Base-by-base conservation (phyloP, 2,113 vertebrate species). In the Catagonus wagneri region DNA sequence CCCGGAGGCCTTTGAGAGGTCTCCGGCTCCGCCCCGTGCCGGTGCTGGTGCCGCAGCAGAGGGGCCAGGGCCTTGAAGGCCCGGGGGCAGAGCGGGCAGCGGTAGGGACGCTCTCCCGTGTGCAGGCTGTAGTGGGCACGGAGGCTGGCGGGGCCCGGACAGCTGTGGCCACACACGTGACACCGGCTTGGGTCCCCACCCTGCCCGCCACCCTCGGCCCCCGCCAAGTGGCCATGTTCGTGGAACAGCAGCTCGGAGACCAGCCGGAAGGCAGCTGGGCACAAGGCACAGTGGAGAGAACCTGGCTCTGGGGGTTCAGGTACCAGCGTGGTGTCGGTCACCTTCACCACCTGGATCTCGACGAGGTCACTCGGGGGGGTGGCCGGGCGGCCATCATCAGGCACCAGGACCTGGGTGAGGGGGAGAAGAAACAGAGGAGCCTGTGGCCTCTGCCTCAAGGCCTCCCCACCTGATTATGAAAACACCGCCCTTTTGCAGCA, bases 201-300 rank as follows among this genome's bases (percentile, higher is more conserved):
- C 58, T 88, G 93, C 85, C 94, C 56, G 7, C 93, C n/a, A 4
- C 94, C 96, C 5, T 86, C 93, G 4, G 68, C 32, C 22, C 72
- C 72, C 0, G 94, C 94, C 93, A 97, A 39, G 89, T 98, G 98
- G 83, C 96, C 96, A 14, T 98, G 98, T 87, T 98, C 98, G 4
- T 98, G 98, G 94, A 98, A 98, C 32, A 98, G 97, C 36, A 98
- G 95, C 75, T 98, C 98, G 0, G 98, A 98, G 7, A 98, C 97
- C 78, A 97, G 97, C 44, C 96, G 89, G 93, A 98, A 98, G 65
- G 96, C 96, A n/a, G 97, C 98, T 0, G 96, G 96, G 85, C 98
- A 98, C 95, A 98, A 90, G 76, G 97, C 94, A 89, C 98, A 98
- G 88, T 74, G 96, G 4, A 98, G 96, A 14, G 92, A 95, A 17